Evolutionary conservation across 2,888 invertebrate genomes (phyloP), one percentile per base, ranked within the genome.

Genomic region (Adela reaumurella): DNA sequence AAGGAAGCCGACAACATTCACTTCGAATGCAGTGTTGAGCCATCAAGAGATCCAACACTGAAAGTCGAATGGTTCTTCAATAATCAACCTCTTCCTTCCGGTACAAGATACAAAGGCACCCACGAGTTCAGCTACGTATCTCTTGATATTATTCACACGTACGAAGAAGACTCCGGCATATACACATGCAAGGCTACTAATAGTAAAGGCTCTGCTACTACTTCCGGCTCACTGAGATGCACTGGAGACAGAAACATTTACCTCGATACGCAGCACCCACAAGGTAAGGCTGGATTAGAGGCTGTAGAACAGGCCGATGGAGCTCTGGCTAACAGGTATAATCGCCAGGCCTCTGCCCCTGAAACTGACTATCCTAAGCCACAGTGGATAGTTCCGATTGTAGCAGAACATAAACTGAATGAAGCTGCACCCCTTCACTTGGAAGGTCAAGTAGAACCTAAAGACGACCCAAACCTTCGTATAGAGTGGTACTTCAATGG

Each of bases 71-170:
- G 98, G 97, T 95, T 92, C 79, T 87, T 92, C 52, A 96, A 99
- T 67, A 96, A 93, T 42, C 88, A 92, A 64, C 90, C 93, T 11
- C 72, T 99, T 50, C 92, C 90, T 55, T 86, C 86, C 56, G 97
- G 94, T 20, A 87, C 96, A 46, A 88, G 96, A 64, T 97, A 90
- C 67, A 93, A 94, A 71, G 90, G 92, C 19, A 91, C 90, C 16
- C 93, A 95, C 63, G 98, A 99, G 68, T 98, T 99, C 69, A 98
- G 98, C 50, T 95, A 92, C 63, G 93, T 97, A 10, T 88, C 95
- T 16, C 79, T 99, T 59, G 96, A 97, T 63, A 85, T 97, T 54
- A 87, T 83, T 49, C 91, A 92, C 57, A 86, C 90, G 0, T 94
- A 95, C 62, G 89, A 91, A 54, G 93, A 95, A 76, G 95, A 97